Conservation (phyloP, 2,888 invertebrate species). For the Philereme transversata region DNA sequence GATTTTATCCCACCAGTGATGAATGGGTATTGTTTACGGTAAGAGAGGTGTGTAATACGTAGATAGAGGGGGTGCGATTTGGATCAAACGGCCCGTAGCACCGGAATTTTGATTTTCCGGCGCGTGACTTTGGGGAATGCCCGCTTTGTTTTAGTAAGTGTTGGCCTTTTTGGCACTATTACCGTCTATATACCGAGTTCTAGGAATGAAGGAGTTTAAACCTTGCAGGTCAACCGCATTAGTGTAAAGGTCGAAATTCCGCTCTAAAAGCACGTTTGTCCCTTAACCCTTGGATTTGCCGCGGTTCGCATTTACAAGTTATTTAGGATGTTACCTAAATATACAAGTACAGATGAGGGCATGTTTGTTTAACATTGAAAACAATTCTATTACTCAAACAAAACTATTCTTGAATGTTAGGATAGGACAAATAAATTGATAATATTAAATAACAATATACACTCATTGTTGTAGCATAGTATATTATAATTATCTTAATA, state of each 20-base stretch:
- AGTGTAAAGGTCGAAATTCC: conserved; percentile 25
- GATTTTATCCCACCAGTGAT: conserved; percentile 51
- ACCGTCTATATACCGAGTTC: conserved; percentile 2
- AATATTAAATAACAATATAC: no score
- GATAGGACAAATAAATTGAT: no score
- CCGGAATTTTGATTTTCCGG: conserved; percentile 54
- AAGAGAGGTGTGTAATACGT: conserved; percentile 49
- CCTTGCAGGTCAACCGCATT: conserved; percentile 23
- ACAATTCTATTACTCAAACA: not conserved
- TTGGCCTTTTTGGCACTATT: conserved; percentile 7
- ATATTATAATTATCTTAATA: no score
- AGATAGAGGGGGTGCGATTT: conserved; percentile 41
- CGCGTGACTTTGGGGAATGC: conserved; percentile 38
- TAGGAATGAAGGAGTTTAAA: conserved; percentile 18
- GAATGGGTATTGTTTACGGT: conserved; percentile 56
- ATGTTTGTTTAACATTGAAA: conserved; percentile 27
- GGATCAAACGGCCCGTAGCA: conserved; percentile 42
- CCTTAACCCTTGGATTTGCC: conserved; percentile 20
- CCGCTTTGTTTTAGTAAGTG: conserved; percentile 9
- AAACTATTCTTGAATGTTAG: not conserved
- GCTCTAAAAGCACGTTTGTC: conserved; percentile 21
- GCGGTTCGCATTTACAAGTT: conserved; percentile 28
- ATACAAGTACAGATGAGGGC: conserved; percentile 2
- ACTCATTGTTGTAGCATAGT: no score
- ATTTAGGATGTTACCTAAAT: conserved; percentile 19